Percentiles rank a stretch among this genome's conserved stretches.
phyloP scores from a whole-genome alignment of 2,888 invertebrate species.

The Thelaira solivaga region DNA sequence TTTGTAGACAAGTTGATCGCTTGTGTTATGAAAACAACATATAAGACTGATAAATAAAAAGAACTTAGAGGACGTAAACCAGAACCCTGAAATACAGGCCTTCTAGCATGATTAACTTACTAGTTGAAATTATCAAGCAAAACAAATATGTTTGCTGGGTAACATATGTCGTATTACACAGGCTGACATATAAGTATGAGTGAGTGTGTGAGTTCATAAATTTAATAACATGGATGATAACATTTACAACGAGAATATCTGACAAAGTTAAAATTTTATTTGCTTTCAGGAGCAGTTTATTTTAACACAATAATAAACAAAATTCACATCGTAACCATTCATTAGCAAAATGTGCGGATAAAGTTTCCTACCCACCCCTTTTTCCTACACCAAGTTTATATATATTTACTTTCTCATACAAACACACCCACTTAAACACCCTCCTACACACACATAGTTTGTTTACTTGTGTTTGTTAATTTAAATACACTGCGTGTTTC shows the following conservation, averaged over 20 bases:
- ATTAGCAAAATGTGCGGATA: not conserved
- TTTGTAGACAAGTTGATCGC: too few relatives aligned
- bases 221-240: not conserved
- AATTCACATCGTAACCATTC: not conserved
- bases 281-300: not conserved
- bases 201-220: not conserved
- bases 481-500: too few relatives aligned
- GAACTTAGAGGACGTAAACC: too few relatives aligned
- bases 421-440: too few relatives aligned
- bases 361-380: not conserved
- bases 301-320: not conserved
- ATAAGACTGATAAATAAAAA: too few relatives aligned
- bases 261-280: not conserved
- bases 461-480: too few relatives aligned
- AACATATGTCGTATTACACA: too few relatives aligned
- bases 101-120: too few relatives aligned
- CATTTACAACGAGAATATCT: not conserved
- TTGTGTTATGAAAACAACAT: too few relatives aligned
- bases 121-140: constrained; percentile 22
- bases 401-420: not conserved
- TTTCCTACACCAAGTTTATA: not conserved
- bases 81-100: too few relatives aligned
- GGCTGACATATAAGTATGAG: not conserved
- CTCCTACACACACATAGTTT: too few relatives aligned
- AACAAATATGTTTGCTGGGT: too few relatives aligned